Conservation (phyloP, 64 coral and sea anemone genomes). For the Acropora tenuis region DNA sequence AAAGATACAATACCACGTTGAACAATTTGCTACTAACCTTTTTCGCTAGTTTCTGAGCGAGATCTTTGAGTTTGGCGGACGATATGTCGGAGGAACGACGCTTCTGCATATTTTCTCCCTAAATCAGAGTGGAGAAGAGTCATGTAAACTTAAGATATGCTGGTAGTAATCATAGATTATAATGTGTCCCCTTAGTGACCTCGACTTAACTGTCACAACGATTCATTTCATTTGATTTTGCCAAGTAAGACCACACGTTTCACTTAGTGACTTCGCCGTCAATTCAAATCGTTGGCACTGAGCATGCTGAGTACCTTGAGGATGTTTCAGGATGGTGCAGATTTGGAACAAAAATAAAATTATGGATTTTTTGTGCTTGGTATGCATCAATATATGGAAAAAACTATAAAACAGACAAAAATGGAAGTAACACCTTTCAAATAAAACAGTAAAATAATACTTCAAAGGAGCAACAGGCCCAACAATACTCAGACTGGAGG, state of each 20-base stretch:
- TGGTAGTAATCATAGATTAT: too few species aligned
- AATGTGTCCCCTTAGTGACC: too few species aligned
- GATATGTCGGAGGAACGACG: constrained; percentile 17
- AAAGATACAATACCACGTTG: too few species aligned
- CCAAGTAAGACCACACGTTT: not conserved
- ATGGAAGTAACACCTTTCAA: not conserved
- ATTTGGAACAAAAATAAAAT: too few species aligned
- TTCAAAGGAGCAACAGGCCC: not conserved
- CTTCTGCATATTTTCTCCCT: constrained; percentile 45
- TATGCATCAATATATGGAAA: too few species aligned
- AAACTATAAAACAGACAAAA: not conserved
- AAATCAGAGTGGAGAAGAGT: not conserved
- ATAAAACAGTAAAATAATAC: not conserved
- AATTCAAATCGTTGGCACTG: not conserved
- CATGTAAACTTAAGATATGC: not conserved
- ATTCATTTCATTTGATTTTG: not conserved
- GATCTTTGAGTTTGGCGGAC: constrained; percentile 31
- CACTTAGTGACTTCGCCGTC: not conserved
- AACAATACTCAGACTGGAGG: too few species aligned
- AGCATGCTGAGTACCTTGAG: too few species aligned
- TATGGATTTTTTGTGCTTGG: too few species aligned
- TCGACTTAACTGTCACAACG: too few species aligned
- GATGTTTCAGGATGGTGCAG: too few species aligned
- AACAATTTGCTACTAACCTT: not conserved
- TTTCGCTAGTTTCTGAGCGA: constrained; percentile 2